Base-by-base conservation (phyloP, 2,888 invertebrate species). In the Sinodicranocentrus sp. region DNA sequence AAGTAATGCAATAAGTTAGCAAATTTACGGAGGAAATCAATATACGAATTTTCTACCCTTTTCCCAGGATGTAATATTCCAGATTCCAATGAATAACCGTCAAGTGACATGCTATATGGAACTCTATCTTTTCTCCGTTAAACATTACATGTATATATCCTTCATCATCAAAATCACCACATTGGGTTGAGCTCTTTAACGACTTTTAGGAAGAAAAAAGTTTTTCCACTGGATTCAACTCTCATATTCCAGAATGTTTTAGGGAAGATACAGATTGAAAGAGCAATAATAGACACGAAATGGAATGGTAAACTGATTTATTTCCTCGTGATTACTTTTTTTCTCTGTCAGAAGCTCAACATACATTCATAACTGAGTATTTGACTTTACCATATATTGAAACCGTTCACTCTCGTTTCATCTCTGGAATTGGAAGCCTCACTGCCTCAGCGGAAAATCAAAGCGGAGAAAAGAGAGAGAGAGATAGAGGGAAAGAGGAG, bases 251-350 rank as follows among this genome's bases (percentile, higher is more conserved):
- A 33, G 33, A 33, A 10, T 33, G 33, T 6, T 33, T 33, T 10
- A 33, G 33, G 33, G 33, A n/a, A 48, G 57, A 19, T 48, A 43
- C 15, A 65, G 68, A 82, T 67, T 59, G 67, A 82, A 73, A 68
- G 80, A 59, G 80, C 67, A 67, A 73, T 73, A 59, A 82, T 65
- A 72, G 43, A 82, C 33, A 78, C 63, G 84, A 85, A 86, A 86
- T 86, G 82, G 79, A 86, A 85, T 85, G 77, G 77, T 86, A 86
- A 86, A 86, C 84, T 82, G 85, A 86, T 86, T 86, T 86, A 86
- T 79, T 78, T 82, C 76, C 71, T 68, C 82, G 68, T 85, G 82
- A 85, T 85, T 85, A 85, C 85, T 85, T 85, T 85, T n/a, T 85
- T 82, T 82, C 63, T 54, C 77, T 68, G 63, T 59, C 77, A 44